Conservation (phyloP, 2,888 invertebrate genomes). For the Heteromyza rotundicornis region DNA sequence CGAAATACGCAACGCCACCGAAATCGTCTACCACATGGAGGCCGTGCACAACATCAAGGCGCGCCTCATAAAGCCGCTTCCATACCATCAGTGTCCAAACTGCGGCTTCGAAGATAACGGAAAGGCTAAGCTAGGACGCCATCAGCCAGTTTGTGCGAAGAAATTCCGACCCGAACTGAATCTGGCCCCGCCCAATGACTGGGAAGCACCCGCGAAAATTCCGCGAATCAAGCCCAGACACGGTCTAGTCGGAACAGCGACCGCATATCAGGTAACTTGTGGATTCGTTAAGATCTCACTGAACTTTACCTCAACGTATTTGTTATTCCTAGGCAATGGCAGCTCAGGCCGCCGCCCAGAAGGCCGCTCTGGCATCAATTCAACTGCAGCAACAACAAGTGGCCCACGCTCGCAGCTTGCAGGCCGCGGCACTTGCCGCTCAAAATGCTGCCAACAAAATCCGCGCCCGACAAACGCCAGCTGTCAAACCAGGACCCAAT, state of each 20-base stretch:
- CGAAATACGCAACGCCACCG: conserved; percentile 83
- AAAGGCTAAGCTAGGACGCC: conserved; percentile 87
- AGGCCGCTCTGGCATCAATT: conserved; percentile 59
- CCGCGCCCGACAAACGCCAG: conserved; percentile 55
- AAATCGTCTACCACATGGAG: conserved; percentile 91
- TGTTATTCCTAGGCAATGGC: conserved; percentile 57
- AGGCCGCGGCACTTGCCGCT: conserved; percentile 57
- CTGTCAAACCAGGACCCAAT: conserved; percentile 44
- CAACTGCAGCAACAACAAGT: conserved; percentile 57
- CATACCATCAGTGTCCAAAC: conserved; percentile 89
- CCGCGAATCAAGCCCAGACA: conserved; percentile 67
- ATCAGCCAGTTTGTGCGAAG: conserved; percentile 85
- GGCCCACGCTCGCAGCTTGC: conserved; percentile 55
- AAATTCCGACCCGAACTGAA: conserved; percentile 89
- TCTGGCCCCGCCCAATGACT: conserved; percentile 84
- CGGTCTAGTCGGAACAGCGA: conserved; percentile 62
- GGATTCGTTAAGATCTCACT: too few relatives aligned
- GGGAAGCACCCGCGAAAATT: conserved; percentile 94
- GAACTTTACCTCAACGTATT: background rate
- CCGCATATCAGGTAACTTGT: conserved; percentile 62
- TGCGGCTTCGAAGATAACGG: conserved; percentile 95
- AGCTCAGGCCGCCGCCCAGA: conserved; percentile 62
- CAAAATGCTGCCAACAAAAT: conserved; percentile 56
- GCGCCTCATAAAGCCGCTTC: conserved; percentile 81
- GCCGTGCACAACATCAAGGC: conserved; percentile 85